A percentile compares a stretch with the other conserved stretches of the same genome.
Conservation (phyloP, 2,113 vertebrate genomes). For the Tyto alba region DNA sequence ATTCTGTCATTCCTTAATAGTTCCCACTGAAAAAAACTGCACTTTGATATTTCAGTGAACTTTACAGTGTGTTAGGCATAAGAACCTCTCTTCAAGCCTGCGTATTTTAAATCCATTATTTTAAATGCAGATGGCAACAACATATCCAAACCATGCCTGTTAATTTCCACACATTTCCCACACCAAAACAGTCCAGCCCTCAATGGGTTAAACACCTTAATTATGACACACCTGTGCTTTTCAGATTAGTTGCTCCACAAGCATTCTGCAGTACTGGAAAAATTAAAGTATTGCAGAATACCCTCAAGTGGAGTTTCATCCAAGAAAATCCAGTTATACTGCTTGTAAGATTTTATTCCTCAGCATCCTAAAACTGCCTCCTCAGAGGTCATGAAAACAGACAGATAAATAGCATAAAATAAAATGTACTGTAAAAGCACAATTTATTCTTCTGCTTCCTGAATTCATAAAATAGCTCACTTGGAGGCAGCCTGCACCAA, state of each 20-base stretch:
- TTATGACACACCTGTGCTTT: background rate
- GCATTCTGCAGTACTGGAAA: background rate
- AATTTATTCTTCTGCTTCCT: background rate
- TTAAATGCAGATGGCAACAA: background rate
- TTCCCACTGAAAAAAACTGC: background rate
- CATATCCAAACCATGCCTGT: background rate
- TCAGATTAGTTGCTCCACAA: background rate
- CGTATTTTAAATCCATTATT: background rate
- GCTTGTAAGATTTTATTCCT: background rate
- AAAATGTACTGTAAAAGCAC: background rate
- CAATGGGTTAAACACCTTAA: background rate
- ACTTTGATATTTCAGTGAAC: background rate
- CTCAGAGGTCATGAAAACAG: background rate
- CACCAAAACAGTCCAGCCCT: background rate
- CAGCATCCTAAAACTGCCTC: background rate
- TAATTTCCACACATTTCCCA: background rate
- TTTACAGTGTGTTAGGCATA: background rate
- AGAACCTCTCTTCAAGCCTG: background rate
- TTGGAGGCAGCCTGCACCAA: conserved; percentile 1
- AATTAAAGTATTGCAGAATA: background rate
- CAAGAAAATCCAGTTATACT: background rate
- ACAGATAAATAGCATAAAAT: background rate
- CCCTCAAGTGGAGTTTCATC: background rate
- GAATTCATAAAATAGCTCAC: background rate
- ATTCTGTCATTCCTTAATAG: background rate